Evolutionary conservation across 2,888 invertebrate species (phyloP).

Genomic region (Neria commutata): DNA sequence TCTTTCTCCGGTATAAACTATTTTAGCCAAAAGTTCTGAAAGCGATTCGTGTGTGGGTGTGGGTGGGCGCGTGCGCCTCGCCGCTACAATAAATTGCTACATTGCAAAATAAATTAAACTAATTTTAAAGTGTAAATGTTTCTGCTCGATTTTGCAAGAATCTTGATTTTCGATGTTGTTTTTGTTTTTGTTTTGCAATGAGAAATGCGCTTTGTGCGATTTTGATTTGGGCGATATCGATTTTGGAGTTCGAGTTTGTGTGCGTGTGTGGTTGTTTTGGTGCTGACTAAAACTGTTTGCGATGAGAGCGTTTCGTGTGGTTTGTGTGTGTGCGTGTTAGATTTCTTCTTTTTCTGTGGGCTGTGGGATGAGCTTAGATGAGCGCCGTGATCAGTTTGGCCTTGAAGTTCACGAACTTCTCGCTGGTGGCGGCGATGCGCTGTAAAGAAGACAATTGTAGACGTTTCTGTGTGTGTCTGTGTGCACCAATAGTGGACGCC

Average conservation of each 20-base stretch:
- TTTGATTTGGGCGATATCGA: slow-evolving; percentile 1
- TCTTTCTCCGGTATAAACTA: neutral
- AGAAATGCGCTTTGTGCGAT: neutral
- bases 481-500: too few species aligned
- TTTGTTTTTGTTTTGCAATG: too few species aligned
- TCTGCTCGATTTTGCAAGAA: too few species aligned
- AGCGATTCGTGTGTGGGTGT: slow-evolving; percentile 3
- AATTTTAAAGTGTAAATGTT: slow-evolving; percentile 22
- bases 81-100: neutral
- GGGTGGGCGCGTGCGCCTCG: neutral
- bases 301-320: neutral
- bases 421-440: slow-evolving; percentile 87
- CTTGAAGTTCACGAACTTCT: slow-evolving; percentile 92
- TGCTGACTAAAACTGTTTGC: slow-evolving; percentile 42
- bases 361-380: slow-evolving; percentile 66
- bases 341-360: slow-evolving; percentile 14
- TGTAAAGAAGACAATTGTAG: slow-evolving; percentile 48
- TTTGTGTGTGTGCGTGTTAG: slow-evolving; percentile 20
- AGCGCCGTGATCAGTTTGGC: slow-evolving; percentile 88
- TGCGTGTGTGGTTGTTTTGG: slow-evolving; percentile 23
- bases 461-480: too few species aligned
- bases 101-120: slow-evolving; percentile 41
- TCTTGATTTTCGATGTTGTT: neutral
- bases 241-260: slow-evolving; percentile 15
- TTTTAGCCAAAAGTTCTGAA: neutral